Conservation (phyloP, 2,797 vertebrate genomes). For the Pseudopleuronectes americanus region DNA sequence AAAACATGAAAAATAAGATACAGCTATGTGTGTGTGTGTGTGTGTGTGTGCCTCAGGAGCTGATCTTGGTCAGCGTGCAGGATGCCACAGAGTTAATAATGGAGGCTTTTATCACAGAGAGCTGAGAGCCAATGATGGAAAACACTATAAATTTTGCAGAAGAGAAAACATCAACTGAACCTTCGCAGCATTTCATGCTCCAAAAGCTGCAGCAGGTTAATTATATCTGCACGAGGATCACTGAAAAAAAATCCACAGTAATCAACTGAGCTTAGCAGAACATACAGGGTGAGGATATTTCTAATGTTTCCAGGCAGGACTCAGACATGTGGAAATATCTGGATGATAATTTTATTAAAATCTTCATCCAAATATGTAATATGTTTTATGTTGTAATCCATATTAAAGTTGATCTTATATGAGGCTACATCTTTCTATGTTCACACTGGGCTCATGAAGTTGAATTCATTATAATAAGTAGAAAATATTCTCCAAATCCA, state of each 20-base stretch:
- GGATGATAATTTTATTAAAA: not conserved
- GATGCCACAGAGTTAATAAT: slow-evolving; percentile 31
- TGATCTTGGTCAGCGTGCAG: slow-evolving; percentile 31
- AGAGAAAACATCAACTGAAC: slow-evolving; percentile 64
- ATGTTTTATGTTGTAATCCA: too few species aligned
- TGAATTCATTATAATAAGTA: not conserved
- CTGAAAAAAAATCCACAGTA: slow-evolving; percentile 24
- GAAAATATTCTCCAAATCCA: not conserved
- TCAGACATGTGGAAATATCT: not conserved
- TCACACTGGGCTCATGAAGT: not conserved
- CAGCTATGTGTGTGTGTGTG: not conserved
- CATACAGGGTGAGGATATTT: not conserved
- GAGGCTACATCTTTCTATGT: not conserved
- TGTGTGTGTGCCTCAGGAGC: slow-evolving; percentile 7
- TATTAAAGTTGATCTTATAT: too few species aligned
- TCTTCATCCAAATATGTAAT: not conserved
- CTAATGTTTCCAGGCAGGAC: slow-evolving; percentile 10
- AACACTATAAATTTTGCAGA: slow-evolving; percentile 78
- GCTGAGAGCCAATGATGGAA: slow-evolving; percentile 63
- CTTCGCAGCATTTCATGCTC: slow-evolving; percentile 57
- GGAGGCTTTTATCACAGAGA: slow-evolving; percentile 66
- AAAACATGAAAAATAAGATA: not conserved
- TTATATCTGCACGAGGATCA: slow-evolving; percentile 49
- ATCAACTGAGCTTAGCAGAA: not conserved
- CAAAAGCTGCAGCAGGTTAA: slow-evolving; percentile 52